Evolutionary conservation across 1,140 invertebrate species (phyloP).

Genomic region (Charaxes varanes): DNA sequence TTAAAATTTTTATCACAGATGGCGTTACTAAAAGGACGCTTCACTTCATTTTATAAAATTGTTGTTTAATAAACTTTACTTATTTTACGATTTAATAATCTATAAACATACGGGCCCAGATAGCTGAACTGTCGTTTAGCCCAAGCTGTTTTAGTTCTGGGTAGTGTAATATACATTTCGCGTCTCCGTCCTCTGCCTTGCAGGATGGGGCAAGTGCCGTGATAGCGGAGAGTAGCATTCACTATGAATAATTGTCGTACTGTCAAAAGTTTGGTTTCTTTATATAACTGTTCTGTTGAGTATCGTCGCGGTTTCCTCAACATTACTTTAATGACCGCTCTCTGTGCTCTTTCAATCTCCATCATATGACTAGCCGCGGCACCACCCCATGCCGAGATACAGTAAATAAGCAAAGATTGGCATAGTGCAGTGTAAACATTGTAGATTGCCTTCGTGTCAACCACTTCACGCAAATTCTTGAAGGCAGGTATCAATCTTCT

Average conservation of each 20-base stretch:
- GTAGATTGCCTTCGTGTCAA: neutral
- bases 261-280: neutral
- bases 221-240: no score
- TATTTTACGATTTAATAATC: no score
- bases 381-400: constrained; percentile 11
- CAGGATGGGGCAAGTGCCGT: no score
- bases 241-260: neutral
- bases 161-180: no score
- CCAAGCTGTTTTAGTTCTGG: no score
- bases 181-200: no score
- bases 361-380: neutral
- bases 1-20: no score
- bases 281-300: neutral
- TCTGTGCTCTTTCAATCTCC: neutral
- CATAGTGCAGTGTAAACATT: constrained; percentile 6
- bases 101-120: no score
- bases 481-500: constrained; percentile 16
- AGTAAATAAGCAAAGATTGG: constrained; percentile 10
- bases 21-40: no score
- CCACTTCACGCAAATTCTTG: constrained; percentile 3
- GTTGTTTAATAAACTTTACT: no score
- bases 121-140: no score
- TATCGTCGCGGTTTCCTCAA: neutral
- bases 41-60: no score
- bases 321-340: neutral